Evolutionary conservation across 1,140 invertebrate genomes (phyloP).

Genomic region (Artemia franciscana): DNA sequence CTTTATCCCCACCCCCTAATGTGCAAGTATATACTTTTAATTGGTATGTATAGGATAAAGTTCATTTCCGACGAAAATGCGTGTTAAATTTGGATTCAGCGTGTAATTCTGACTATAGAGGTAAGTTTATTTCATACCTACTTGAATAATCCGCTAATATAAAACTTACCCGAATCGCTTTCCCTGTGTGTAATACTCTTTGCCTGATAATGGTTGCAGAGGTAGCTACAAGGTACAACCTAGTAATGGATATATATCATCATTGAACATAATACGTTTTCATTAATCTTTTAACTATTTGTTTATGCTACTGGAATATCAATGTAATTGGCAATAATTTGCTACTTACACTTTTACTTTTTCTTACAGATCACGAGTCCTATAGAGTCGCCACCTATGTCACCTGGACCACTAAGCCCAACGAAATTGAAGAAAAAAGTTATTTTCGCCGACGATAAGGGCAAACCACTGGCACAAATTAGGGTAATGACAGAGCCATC

Average conservation of each 20-base stretch:
- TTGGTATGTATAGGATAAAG: no score
- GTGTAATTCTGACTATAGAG: no score
- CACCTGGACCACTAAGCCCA: conserved; percentile 19
- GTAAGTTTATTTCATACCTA: no score
- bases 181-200: not conserved
- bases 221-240: not conserved
- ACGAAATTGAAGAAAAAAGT: conserved; percentile 50
- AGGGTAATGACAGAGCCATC: conserved; percentile 72
- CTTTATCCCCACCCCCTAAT: no score
- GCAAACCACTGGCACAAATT: conserved; percentile 54
- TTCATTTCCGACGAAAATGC: no score
- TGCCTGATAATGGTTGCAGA: not conserved
- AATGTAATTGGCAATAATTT: not conserved
- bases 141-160: no score
- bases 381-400: conserved; percentile 10
- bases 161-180: no score
- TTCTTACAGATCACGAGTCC: not conserved
- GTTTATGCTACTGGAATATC: not conserved
- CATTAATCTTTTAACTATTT: not conserved
- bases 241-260: not conserved
- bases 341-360: not conserved
- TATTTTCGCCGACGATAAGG: conserved; percentile 79
- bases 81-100: no score
- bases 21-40: no score
- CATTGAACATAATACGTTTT: not conserved